Conservation (phyloP, 2,113 vertebrate species). For the Tragelaphus buxtoni region DNA sequence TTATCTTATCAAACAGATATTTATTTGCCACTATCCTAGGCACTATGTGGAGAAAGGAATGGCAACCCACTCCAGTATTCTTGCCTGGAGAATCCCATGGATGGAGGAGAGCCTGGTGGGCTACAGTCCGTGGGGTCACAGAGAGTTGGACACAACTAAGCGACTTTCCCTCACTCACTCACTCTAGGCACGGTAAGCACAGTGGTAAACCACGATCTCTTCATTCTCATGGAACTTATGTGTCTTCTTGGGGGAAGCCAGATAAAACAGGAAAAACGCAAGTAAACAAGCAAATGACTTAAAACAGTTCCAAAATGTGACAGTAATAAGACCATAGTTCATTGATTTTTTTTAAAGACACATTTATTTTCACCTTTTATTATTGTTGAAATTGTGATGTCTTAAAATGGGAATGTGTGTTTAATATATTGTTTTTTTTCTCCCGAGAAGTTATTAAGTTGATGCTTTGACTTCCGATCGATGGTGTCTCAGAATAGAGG, state of each 20-base stretch:
- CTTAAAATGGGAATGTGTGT: constrained; percentile 52
- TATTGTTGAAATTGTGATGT: constrained; percentile 57
- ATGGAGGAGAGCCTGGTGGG: neutral
- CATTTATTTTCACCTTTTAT: constrained; percentile 62
- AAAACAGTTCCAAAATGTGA: constrained; percentile 37
- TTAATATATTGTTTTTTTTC: constrained; percentile 64
- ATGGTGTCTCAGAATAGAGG: constrained; percentile 59
- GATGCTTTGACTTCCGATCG: constrained; percentile 61
- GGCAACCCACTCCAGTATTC: neutral
- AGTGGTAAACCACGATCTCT: neutral
- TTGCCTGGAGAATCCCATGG: neutral
- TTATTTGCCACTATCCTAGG: neutral
- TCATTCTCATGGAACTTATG: neutral
- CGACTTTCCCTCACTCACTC: neutral
- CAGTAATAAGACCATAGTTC: constrained; percentile 27
- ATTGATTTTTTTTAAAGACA: constrained; percentile 66
- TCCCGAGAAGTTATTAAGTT: constrained; percentile 65
- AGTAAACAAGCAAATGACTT: constrained; percentile 36
- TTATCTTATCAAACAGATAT: neutral
- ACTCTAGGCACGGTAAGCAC: neutral
- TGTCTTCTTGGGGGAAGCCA: neutral
- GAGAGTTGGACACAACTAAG: neutral
- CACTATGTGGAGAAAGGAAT: neutral
- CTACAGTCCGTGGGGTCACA: neutral
- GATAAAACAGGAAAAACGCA: constrained; percentile 7